phyloP scores from a whole-genome alignment of 1,140 invertebrate species.

The Drosophila azteca region DNA sequence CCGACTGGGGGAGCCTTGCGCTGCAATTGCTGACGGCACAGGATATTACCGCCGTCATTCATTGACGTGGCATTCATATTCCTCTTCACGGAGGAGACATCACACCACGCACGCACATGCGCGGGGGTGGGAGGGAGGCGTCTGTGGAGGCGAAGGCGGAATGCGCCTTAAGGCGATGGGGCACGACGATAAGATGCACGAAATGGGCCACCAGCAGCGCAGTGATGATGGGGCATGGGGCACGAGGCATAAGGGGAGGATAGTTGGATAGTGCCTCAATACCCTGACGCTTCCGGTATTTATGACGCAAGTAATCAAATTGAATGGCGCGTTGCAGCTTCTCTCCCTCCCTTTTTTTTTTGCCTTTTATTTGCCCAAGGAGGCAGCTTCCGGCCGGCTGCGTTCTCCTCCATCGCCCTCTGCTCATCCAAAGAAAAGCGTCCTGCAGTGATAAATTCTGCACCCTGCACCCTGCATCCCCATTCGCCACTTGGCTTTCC shows the following conservation, averaged over 20 bases:
- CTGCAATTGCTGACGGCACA: constrained; percentile 71
- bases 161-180: too few species aligned
- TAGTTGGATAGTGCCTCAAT: constrained; percentile 66
- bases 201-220: too few species aligned
- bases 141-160: too few species aligned
- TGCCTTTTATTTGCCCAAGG: constrained; percentile 69
- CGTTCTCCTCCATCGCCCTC: constrained; percentile 17
- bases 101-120: constrained; percentile 60
- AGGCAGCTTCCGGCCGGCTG: constrained; percentile 22
- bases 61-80: constrained; percentile 62
- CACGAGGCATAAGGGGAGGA: not conserved
- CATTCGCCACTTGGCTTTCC: not conserved
- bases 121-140: not conserved
- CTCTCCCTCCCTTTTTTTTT: constrained; percentile 23
- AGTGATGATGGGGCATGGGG: constrained; percentile 4
- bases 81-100: constrained; percentile 29
- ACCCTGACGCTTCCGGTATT: constrained; percentile 80
- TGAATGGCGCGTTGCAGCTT: constrained; percentile 78
- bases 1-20: not conserved
- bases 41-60: constrained; percentile 82
- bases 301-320: constrained; percentile 82
- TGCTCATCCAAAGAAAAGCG: constrained; percentile 2
- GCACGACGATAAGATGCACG: too few species aligned
- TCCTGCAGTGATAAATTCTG: constrained; percentile 74
- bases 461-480: not conserved